These are phyloP conservation scores for Heliothis subflexa DNA, from an alignment of 1,140 invertebrate species.

Conservation along the genomic window DNA sequence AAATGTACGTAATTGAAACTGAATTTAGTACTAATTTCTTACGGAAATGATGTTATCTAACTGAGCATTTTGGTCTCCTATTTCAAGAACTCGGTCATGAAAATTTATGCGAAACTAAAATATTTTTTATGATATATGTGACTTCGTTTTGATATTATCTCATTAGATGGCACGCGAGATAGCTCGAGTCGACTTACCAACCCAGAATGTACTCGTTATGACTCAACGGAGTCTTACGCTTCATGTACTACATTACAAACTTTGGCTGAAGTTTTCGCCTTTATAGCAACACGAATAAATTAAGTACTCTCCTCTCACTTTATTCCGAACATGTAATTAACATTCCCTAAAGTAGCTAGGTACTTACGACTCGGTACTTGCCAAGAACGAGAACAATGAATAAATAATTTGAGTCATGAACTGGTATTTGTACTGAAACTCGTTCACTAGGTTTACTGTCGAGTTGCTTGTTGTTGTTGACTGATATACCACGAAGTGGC, in stretches of 20 bases:
- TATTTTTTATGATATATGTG: slow-evolving; percentile 14
- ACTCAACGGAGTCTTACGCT: slow-evolving; percentile 2
- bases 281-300: slow-evolving; percentile 3
- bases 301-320: not conserved
- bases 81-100: slow-evolving; percentile 34
- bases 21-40: not conserved
- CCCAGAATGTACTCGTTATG: not conserved
- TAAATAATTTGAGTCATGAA: slow-evolving; percentile 48
- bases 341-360: not conserved
- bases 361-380: slow-evolving; percentile 15
- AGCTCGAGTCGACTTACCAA: not conserved
- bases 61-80: slow-evolving; percentile 20
- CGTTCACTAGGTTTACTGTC: slow-evolving; percentile 58
- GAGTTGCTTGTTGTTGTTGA: slow-evolving; percentile 50
- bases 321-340: slow-evolving; percentile 16
- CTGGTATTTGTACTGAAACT: slow-evolving; percentile 52
- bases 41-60: slow-evolving; percentile 28
- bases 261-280: slow-evolving; percentile 9
- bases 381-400: slow-evolving; percentile 45
- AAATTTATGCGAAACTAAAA: not conserved
- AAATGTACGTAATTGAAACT: not conserved
- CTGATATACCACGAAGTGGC: slow-evolving; percentile 41
- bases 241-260: slow-evolving; percentile 20
- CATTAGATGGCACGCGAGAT: slow-evolving; percentile 1
- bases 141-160: slow-evolving; percentile 13